Evolutionary conservation across 2,888 invertebrate genomes (phyloP).

Genomic region (Cryptops parisi): DNA sequence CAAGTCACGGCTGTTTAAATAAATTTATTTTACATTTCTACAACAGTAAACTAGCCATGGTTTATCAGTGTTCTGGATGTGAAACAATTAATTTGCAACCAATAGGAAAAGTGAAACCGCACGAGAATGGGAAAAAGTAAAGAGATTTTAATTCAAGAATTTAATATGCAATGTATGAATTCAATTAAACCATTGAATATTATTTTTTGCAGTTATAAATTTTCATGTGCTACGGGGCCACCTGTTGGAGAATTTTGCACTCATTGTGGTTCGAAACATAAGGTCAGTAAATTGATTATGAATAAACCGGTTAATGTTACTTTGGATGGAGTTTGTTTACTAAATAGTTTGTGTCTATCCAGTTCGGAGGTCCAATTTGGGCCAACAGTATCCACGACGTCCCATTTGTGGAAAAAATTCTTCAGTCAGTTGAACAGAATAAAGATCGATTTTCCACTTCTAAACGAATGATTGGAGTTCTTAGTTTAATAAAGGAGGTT

Average conservation of each 20-base stretch:
- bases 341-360: conserved; percentile 16
- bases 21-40: too few species aligned
- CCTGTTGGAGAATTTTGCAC: conserved; percentile 49
- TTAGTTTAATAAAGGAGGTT: conserved; percentile 50
- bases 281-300: too few species aligned
- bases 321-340: not conserved
- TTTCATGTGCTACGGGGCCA: conserved; percentile 51
- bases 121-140: conserved; percentile 23
- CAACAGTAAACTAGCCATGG: conserved; percentile 65
- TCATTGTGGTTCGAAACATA: conserved; percentile 44
- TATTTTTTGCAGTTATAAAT: not conserved
- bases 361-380: conserved; percentile 94
- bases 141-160: not conserved
- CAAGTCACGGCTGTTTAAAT: too few species aligned
- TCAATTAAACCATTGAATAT: too few species aligned
- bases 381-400: conserved; percentile 66
- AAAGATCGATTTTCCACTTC: conserved; percentile 47
- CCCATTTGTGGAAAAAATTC: conserved; percentile 54
- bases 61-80: conserved; percentile 84
- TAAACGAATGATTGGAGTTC: conserved; percentile 60
- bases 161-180: too few species aligned
- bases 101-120: conserved; percentile 40
- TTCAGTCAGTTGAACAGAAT: conserved; percentile 31
- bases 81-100: conserved; percentile 62
- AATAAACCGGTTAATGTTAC: not conserved